These are phyloP conservation scores for Apodemia zela DNA, from an alignment of 2,888 invertebrate genomes.

Conservation along the genomic window DNA sequence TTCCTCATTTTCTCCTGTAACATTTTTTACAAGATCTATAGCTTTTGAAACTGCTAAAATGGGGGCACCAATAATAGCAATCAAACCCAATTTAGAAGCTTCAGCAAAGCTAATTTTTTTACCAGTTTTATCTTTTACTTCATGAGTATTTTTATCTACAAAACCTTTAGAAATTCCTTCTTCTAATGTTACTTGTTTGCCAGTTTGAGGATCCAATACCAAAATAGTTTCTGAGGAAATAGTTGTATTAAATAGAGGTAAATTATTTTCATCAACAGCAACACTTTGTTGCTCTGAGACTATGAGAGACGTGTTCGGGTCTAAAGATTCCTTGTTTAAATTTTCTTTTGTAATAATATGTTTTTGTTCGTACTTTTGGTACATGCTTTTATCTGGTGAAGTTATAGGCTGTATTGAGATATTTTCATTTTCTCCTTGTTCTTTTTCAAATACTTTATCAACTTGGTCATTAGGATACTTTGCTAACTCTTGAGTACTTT, in stretches of 20 bases:
- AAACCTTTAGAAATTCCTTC: constrained; percentile 90
- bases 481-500: not conserved
- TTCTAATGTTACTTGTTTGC: constrained; percentile 83
- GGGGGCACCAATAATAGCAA: constrained; percentile 88
- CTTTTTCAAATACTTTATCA: not conserved
- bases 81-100: constrained; percentile 87
- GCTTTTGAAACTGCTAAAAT: constrained; percentile 85
- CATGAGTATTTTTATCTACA: constrained; percentile 85
- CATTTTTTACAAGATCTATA: constrained; percentile 81
- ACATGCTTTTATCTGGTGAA: not conserved
- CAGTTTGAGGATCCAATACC: constrained; percentile 85
- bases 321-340: not conserved
- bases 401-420: not conserved
- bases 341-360: not conserved
- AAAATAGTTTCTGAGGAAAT: constrained; percentile 84
- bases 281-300: constrained; percentile 19
- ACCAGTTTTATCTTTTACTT: constrained; percentile 83
- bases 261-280: constrained; percentile 81
- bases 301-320: constrained; percentile 12
- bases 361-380: not conserved
- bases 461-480: constrained; percentile 10
- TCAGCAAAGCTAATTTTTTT: constrained; percentile 85
- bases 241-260: constrained; percentile 87
- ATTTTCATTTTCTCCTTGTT: not conserved
- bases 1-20: constrained; percentile 83